These are phyloP conservation scores for Danionella cerebrum DNA, from an alignment of 2,113 vertebrate species.

Conservation along the genomic window DNA sequence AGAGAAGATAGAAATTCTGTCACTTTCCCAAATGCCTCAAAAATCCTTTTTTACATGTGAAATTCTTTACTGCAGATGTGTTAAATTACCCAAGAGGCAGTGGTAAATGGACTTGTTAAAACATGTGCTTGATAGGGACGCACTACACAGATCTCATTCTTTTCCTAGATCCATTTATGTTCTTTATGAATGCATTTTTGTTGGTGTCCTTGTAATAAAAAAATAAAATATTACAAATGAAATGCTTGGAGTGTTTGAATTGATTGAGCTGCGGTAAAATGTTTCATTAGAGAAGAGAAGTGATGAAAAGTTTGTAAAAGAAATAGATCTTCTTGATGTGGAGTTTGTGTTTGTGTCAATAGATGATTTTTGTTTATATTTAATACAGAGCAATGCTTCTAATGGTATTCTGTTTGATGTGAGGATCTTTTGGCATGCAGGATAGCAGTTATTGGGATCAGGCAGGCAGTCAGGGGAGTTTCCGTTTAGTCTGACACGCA, in stretches of 20 bases:
- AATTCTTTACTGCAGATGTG: background rate
- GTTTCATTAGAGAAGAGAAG: background rate
- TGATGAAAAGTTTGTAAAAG: background rate
- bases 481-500: constrained; percentile 29
- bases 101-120: background rate
- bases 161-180: background rate
- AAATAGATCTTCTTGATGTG: background rate
- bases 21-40: background rate
- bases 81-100: background rate
- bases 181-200: background rate
- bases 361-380: constrained; percentile 7
- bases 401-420: constrained; percentile 29
- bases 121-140: background rate
- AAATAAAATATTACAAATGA: background rate
- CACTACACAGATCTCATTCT: no score
- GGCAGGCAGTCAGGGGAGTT: constrained; percentile 25
- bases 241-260: no score
- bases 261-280: no score
- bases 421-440: constrained; percentile 21
- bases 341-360: background rate
- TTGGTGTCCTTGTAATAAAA: background rate
- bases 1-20: background rate
- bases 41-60: background rate
- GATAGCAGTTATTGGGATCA: constrained; percentile 31
- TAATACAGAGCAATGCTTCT: background rate